Conservation (phyloP, 2,888 invertebrate species). For the Nymphalis urticae region DNA sequence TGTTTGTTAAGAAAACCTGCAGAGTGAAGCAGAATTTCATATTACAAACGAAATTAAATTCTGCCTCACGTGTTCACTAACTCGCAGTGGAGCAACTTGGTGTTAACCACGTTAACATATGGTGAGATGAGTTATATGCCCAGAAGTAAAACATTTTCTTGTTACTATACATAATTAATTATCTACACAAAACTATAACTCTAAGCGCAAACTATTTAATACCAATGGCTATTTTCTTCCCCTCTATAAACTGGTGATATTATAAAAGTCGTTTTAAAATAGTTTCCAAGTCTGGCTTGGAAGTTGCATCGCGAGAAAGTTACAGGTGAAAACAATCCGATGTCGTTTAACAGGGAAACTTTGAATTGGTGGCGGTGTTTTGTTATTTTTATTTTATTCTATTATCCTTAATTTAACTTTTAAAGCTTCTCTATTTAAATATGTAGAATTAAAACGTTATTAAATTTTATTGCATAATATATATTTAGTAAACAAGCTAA, state of each 20-base stretch:
- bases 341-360: slow-evolving; percentile 43
- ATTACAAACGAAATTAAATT: too few relatives aligned
- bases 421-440: neutral
- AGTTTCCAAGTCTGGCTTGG: slow-evolving; percentile 45
- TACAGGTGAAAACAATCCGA: slow-evolving; percentile 47
- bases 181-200: too few relatives aligned
- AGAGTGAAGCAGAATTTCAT: too few relatives aligned
- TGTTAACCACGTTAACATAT: too few relatives aligned
- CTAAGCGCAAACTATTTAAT: slow-evolving; percentile 9
- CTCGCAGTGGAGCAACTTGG: too few relatives aligned
- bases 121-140: too few relatives aligned
- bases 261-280: slow-evolving; percentile 68
- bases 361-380: slow-evolving; percentile 14
- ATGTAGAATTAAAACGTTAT: neutral
- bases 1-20: too few relatives aligned
- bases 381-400: neutral
- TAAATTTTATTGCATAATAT: too few relatives aligned
- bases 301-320: slow-evolving; percentile 59
- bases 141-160: too few relatives aligned
- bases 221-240: slow-evolving; percentile 38
- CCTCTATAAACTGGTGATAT: slow-evolving; percentile 55
- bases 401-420: neutral
- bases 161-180: too few relatives aligned
- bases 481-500: too few relatives aligned
- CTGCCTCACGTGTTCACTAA: too few relatives aligned